phyloP scores from a whole-genome alignment of 2,888 invertebrate genomes.

The Perizoma flavofasciatum region DNA sequence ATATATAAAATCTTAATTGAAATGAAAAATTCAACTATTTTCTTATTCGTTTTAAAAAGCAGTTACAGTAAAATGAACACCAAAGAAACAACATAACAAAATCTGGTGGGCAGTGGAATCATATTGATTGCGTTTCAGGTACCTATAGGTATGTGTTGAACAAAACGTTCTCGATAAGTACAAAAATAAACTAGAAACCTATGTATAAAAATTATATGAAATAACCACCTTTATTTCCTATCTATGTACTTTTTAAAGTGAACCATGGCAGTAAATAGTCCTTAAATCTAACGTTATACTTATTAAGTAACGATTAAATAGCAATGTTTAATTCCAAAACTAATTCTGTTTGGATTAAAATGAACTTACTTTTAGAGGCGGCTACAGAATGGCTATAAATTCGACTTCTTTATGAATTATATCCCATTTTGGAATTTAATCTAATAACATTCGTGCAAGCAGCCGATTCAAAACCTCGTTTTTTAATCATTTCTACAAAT shows the following conservation, averaged over 20 bases:
- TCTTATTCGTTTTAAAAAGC: background rate
- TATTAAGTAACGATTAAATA: slow-evolving; percentile 9
- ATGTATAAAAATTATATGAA: slow-evolving; percentile 13
- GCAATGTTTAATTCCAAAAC: background rate
- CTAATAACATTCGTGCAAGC: slow-evolving; percentile 1
- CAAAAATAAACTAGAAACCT: slow-evolving; percentile 16
- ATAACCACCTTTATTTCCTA: slow-evolving; percentile 19
- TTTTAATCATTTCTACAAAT: background rate
- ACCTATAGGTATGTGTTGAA: slow-evolving; percentile 15
- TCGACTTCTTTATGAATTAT: slow-evolving; percentile 24
- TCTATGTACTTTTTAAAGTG: slow-evolving; percentile 12
- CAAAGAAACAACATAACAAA: slow-evolving; percentile 1
- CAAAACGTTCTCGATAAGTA: slow-evolving; percentile 8
- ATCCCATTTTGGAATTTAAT: slow-evolving; percentile 7
- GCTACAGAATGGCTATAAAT: slow-evolving; percentile 32
- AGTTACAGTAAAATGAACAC: background rate
- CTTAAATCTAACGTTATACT: slow-evolving; percentile 16
- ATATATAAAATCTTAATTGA: slow-evolving; percentile 1
- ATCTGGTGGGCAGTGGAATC: slow-evolving; percentile 21
- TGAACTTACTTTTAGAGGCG: slow-evolving; percentile 23
- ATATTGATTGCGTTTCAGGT: slow-evolving; percentile 27
- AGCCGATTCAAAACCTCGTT: background rate
- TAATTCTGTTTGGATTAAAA: background rate
- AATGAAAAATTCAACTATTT: background rate
- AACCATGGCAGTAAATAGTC: slow-evolving; percentile 22